Percentiles rank a stretch among this genome's conserved stretches.
Evolutionary conservation across 2,113 vertebrate genomes (phyloP).

Genomic region (Xiphophorus hellerii): DNA sequence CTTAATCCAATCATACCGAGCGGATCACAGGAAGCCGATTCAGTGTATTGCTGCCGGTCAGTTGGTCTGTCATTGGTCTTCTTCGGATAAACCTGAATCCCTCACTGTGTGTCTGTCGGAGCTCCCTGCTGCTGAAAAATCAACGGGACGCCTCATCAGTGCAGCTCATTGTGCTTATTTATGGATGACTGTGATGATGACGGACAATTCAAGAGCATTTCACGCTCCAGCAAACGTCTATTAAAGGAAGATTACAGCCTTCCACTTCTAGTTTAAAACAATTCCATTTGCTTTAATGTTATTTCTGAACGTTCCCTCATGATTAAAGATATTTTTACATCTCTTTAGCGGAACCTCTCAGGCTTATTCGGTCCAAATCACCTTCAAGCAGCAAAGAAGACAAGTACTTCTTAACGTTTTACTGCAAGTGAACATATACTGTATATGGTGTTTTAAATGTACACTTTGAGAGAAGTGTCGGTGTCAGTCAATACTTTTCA

Average conservation of each 20-base stretch:
- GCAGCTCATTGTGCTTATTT: slow-evolving; percentile 20
- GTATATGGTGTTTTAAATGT: slow-evolving; percentile 1
- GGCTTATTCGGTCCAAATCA: slow-evolving; percentile 26
- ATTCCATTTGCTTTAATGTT: slow-evolving; percentile 29
- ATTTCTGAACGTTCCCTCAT: slow-evolving; percentile 36
- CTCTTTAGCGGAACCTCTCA: slow-evolving; percentile 23
- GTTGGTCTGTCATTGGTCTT: neutral
- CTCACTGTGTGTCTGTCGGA: slow-evolving; percentile 2
- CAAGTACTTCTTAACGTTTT: slow-evolving; percentile 7
- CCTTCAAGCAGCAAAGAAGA: slow-evolving; percentile 10
- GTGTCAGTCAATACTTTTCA: neutral
- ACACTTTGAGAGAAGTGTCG: neutral
- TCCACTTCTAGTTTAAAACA: slow-evolving; percentile 14
- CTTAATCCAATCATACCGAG: slow-evolving; percentile 71
- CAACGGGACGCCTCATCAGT: slow-evolving; percentile 27
- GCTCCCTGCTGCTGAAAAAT: slow-evolving; percentile 1
- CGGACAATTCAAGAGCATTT: slow-evolving; percentile 35
- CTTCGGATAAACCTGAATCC: slow-evolving; percentile 6
- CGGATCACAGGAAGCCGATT: slow-evolving; percentile 63
- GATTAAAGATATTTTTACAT: slow-evolving; percentile 55
- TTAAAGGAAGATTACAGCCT: slow-evolving; percentile 44
- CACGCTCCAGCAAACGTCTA: slow-evolving; percentile 40
- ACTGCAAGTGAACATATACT: neutral
- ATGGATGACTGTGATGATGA: slow-evolving; percentile 20
- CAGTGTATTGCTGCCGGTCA: slow-evolving; percentile 3